These are phyloP conservation scores for Gnathonemus echidnorhynchus DNA, from an alignment of 2,113 vertebrate species.

Conservation along the genomic window DNA sequence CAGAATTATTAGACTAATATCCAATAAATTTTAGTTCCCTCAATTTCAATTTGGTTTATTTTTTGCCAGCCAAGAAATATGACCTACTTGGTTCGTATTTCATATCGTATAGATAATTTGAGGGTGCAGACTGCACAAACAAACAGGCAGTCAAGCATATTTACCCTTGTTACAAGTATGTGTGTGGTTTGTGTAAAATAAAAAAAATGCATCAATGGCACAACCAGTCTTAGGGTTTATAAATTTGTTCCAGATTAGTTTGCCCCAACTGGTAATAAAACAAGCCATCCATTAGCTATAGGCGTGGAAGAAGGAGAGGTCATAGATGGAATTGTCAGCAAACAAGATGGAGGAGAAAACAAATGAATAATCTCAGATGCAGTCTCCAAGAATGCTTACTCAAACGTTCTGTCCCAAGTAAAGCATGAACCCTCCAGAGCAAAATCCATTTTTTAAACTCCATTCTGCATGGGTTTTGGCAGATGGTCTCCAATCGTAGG, in stretches of 20 bases:
- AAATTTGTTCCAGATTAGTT: not conserved
- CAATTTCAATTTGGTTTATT: not conserved
- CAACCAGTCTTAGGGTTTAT: not conserved
- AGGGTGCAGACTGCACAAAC: not conserved
- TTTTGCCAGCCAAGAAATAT: not conserved
- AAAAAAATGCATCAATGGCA: not conserved
- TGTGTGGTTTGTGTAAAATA: not conserved
- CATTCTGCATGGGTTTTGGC: not conserved
- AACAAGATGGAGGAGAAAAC: not conserved
- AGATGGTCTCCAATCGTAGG: not conserved
- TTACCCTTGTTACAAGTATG: not conserved
- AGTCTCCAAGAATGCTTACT: constrained; percentile 1
- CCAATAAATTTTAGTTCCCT: not conserved
- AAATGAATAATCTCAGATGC: not conserved
- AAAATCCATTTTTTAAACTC: not conserved
- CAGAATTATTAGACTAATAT: not conserved
- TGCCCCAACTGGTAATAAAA: not conserved
- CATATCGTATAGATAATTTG: not conserved
- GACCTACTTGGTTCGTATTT: not conserved
- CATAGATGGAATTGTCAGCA: not conserved
- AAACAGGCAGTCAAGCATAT: not conserved
- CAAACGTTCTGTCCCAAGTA: not conserved
- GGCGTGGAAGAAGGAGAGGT: not conserved
- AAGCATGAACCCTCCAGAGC: not conserved
- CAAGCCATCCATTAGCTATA: not conserved